Evolutionary conservation across 2,113 vertebrate genomes (phyloP).

Genomic region (Excalfactoria chinensis): DNA sequence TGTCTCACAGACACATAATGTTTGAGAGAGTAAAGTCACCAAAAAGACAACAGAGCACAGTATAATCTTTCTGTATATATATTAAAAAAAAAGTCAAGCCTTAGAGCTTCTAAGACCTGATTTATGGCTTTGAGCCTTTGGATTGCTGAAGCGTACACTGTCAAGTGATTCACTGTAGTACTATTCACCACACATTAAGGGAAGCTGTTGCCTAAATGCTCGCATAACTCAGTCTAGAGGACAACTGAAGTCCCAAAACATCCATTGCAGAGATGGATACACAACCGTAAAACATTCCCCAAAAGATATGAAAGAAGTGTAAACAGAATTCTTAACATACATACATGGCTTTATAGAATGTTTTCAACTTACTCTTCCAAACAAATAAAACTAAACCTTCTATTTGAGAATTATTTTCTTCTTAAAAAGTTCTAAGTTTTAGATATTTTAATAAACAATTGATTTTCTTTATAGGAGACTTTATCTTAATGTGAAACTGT

Average conservation of each 20-base stretch:
- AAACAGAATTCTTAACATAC: background rate
- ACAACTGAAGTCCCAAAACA: background rate
- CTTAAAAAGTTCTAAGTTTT: background rate
- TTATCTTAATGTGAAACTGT: background rate
- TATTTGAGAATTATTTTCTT: background rate
- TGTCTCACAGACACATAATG: background rate
- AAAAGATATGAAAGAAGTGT: background rate
- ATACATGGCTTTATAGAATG: background rate
- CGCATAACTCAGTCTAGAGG: background rate
- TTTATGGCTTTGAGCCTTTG: background rate
- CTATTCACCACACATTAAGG: background rate
- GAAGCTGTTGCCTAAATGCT: background rate
- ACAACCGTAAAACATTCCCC: background rate
- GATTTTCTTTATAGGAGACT: background rate
- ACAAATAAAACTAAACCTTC: background rate
- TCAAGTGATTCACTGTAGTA: background rate
- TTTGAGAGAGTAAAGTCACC: background rate
- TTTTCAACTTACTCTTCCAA: background rate
- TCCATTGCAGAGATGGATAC: background rate
- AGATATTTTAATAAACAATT: background rate
- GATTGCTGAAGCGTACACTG: background rate
- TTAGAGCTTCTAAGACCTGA: background rate
- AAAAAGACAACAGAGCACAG: background rate
- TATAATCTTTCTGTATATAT: background rate
- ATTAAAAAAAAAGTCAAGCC: background rate